Percentiles rank a stretch among this genome's conserved stretches.
Evolutionary conservation across 2,888 invertebrate genomes (phyloP).

Genomic region (Drosophila formosana): DNA sequence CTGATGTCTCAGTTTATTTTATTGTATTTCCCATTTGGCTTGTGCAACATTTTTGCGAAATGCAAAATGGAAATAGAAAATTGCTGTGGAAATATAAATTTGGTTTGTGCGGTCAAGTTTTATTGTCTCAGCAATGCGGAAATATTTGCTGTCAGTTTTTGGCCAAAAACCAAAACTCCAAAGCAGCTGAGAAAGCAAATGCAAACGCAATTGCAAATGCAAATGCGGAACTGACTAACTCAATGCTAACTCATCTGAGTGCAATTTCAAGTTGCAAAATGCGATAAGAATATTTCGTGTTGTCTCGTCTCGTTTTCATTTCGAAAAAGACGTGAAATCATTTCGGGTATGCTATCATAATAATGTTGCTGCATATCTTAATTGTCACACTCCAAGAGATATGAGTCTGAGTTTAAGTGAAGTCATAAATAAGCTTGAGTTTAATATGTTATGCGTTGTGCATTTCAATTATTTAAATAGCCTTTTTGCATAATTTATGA

Average conservation of each 20-base stretch:
- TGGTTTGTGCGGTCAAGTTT: constrained; percentile 37
- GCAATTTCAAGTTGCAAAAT: constrained; percentile 37
- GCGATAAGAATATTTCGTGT: constrained; percentile 26
- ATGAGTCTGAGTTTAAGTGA: background rate
- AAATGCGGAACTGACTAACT: constrained; percentile 43
- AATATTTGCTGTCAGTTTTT: constrained; percentile 23
- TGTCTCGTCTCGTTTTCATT: constrained; percentile 2
- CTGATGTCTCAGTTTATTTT: constrained; percentile 13
- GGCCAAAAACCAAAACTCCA: constrained; percentile 14
- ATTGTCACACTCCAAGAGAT: constrained; percentile 18
- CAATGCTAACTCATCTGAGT: constrained; percentile 36
- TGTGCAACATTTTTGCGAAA: constrained; percentile 35
- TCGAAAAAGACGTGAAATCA: constrained; percentile 6
- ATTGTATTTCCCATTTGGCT: constrained; percentile 17
- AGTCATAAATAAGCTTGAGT: constrained; percentile 12
- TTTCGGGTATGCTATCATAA: constrained; percentile 9
- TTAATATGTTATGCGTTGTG: constrained; percentile 25
- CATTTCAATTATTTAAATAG: constrained; percentile 46
- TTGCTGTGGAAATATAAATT: constrained; percentile 42
- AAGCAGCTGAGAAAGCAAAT: background rate
- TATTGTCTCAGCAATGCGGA: constrained; percentile 38
- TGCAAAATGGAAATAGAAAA: constrained; percentile 32
- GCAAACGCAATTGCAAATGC: constrained; percentile 23
- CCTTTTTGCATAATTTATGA: constrained; percentile 47
- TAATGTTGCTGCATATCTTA: constrained; percentile 22